Base-by-base conservation (phyloP, 2,113 vertebrate genomes). In the Agelaius phoeniceus region DNA sequence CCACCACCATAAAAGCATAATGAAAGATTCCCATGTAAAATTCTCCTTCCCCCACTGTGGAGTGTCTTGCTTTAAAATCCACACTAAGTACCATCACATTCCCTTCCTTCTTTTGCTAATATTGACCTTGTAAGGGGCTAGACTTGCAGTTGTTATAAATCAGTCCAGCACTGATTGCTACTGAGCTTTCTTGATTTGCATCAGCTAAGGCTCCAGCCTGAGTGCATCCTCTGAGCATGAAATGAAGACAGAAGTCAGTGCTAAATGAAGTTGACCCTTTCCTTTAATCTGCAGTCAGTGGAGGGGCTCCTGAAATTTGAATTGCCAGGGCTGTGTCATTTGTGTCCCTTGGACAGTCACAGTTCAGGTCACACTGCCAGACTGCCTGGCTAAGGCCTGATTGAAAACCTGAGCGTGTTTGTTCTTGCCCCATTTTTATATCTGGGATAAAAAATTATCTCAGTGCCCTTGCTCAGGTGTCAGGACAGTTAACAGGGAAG, bases 151-250 rank as follows among this genome's bases (percentile, higher is more conserved):
- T 90, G 90, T 88, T 94, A 63, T 69, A 91, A 91, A 89, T 95
- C 87, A 93, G 91, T 61, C 73, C 68, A 84, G 33, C 77, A 35
- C 89, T 94, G 93, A 95, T 96, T 89, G 66, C 84, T 78, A 17
- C 81, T 91, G 84, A 82, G 93, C 89, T 84, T 78, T 89, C 89
- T 94, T 94, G 93, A 94, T 96, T 96, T 95, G 81, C 91, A 89
- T 96, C 87, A 84, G 84, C 62, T 41, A 3, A 87, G 44, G 54
- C 91, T 91, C 8, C 17, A 66, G 69, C 84, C 66, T 1, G 7
- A 87, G 93, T 61, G 49, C 59, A 21, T 83, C 65, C 61, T 94
- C 72, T 88, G 90, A 94, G 90, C 85, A 44, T 33, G 88, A 90
- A 94, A 71, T 74, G 90, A 92, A 92, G 85, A 85, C 82, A 81